These are phyloP conservation scores for Menidia menidia DNA, from an alignment of 2,797 vertebrate genomes.

Conservation along the genomic window DNA sequence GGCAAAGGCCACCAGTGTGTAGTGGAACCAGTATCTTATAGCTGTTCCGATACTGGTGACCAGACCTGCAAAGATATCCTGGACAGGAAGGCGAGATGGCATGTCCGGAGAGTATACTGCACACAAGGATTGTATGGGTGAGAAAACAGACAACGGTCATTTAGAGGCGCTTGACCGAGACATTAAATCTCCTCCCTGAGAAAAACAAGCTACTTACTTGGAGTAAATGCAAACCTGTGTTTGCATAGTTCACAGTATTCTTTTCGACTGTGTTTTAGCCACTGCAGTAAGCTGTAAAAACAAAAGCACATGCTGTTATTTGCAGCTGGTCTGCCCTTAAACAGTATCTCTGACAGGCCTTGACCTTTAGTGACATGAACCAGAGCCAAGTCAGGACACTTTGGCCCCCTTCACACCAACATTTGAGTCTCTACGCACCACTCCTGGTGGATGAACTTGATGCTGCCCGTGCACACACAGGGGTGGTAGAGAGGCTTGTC, in stretches of 20 bases:
- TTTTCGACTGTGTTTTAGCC: conserved; percentile 99
- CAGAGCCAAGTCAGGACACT: background rate
- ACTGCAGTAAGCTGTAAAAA: conserved; percentile 93
- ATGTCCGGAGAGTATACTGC: conserved; percentile 98
- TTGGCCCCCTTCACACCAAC: background rate
- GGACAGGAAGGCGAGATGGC: conserved; percentile 95
- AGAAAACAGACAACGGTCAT: background rate
- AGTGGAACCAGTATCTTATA: conserved; percentile 99
- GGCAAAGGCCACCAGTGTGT: conserved; percentile 98
- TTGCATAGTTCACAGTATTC: conserved; percentile 99
- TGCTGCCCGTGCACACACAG: conserved; percentile 98
- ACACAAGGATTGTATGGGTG: background rate
- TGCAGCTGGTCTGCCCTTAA: too few relatives aligned
- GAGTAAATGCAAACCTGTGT: conserved; percentile 98
- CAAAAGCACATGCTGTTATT: background rate
- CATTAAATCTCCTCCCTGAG: background rate
- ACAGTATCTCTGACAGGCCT: too few relatives aligned
- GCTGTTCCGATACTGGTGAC: conserved; percentile 97
- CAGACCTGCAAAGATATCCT: conserved; percentile 96
- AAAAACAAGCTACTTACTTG: conserved; percentile 88
- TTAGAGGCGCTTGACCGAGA: background rate
- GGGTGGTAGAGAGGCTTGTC: conserved; percentile 98
- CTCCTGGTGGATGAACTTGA: conserved; percentile 99
- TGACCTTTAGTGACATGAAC: background rate
- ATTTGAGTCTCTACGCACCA: conserved; percentile 83